phyloP scores from a whole-genome alignment of 2,888 invertebrate species.

The Dendrolimus houi region DNA sequence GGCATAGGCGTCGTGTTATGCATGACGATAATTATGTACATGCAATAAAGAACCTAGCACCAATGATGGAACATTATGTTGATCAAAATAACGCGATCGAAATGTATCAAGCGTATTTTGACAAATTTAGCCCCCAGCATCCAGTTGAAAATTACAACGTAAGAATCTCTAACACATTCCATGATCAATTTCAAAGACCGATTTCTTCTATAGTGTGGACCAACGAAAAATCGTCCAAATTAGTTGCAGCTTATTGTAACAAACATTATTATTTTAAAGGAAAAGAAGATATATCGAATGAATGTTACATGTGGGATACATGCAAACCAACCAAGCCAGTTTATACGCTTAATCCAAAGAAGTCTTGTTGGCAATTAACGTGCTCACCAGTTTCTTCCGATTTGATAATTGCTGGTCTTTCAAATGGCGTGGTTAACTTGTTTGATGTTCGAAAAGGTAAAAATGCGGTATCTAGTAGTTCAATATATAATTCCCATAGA shows the following conservation, averaged over 20 bases:
- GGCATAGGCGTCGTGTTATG: constrained; percentile 86
- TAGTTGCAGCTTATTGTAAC: constrained; percentile 79
- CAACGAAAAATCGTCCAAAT: constrained; percentile 77
- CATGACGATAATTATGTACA: constrained; percentile 86
- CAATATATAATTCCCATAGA: constrained; percentile 54
- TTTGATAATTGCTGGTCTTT: constrained; percentile 46
- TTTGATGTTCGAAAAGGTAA: constrained; percentile 88
- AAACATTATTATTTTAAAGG: constrained; percentile 23
- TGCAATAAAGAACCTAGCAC: constrained; percentile 75
- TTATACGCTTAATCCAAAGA: constrained; percentile 33
- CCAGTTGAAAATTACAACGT: constrained; percentile 75
- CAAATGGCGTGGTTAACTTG: constrained; percentile 49
- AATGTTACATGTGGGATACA: constrained; percentile 82
- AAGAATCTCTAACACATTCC: constrained; percentile 81
- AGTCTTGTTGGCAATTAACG: constrained; percentile 55
- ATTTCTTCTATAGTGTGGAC: constrained; percentile 83
- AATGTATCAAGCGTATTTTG: constrained; percentile 86
- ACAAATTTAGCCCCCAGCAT: constrained; percentile 61
- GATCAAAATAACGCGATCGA: constrained; percentile 88
- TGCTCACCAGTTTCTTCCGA: constrained; percentile 48
- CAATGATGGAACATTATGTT: constrained; percentile 79
- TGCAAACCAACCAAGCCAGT: constrained; percentile 57
- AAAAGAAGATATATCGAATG: constrained; percentile 34
- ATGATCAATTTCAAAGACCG: constrained; percentile 69
- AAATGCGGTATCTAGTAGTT: constrained; percentile 83